These are phyloP conservation scores for Todiramphus chloris DNA, from an alignment of 2,113 vertebrate genomes.

Conservation along the genomic window DNA sequence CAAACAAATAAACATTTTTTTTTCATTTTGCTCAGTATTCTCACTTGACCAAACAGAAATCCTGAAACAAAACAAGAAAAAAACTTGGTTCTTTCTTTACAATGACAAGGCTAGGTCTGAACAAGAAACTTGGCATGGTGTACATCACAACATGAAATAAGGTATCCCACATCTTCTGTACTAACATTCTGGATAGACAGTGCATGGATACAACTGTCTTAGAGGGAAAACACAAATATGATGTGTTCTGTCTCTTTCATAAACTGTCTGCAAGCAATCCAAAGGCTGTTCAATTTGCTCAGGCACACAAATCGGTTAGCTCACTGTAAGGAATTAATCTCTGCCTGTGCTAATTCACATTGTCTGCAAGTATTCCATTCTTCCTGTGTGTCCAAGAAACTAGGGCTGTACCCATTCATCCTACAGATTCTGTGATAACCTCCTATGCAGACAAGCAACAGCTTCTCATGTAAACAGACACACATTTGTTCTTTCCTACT, in stretches of 20 bases:
- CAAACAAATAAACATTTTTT: background rate
- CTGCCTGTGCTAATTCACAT: background rate
- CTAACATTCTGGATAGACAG: fast-evolving
- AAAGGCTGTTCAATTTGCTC: background rate
- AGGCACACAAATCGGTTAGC: background rate
- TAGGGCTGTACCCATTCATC: background rate
- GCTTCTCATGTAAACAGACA: background rate
- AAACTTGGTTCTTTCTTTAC: background rate
- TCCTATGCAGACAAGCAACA: background rate
- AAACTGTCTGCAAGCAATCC: background rate
- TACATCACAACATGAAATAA: background rate
- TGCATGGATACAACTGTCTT: background rate
- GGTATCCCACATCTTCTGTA: background rate
- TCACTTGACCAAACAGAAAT: background rate
- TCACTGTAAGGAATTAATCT: background rate
- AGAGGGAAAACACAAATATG: background rate
- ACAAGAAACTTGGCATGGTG: background rate
- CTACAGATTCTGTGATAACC: background rate
- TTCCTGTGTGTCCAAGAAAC: background rate
- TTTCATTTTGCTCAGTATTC: background rate
- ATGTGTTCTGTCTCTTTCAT: background rate
- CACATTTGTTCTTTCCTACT: background rate
- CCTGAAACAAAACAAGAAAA: background rate
- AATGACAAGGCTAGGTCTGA: background rate
- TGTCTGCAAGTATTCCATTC: background rate